Conservation (phyloP, 2,888 invertebrate genomes). For the Tromatobia lineatoria region DNA sequence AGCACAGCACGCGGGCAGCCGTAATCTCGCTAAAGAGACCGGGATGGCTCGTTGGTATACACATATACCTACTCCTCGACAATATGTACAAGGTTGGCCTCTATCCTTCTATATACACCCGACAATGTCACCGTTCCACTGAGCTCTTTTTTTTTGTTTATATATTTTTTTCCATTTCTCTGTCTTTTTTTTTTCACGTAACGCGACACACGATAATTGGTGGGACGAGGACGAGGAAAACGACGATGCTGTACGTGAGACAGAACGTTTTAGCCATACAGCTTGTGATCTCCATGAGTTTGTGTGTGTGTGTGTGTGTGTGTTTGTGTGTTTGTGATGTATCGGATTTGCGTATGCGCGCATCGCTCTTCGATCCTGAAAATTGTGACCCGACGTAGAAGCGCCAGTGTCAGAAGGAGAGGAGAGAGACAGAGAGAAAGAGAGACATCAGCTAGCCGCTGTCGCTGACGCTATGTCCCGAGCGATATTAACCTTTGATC, state of each 20-base stretch:
- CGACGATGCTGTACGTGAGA: slow-evolving; percentile 17
- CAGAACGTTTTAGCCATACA: not conserved
- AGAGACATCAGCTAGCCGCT: slow-evolving; percentile 30
- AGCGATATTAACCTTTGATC: slow-evolving; percentile 71
- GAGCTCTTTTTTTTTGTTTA: not conserved
- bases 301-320: not conserved
- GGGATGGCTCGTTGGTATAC: slow-evolving; percentile 4
- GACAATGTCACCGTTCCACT: slow-evolving; percentile 3
- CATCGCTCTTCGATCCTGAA: slow-evolving; percentile 50
- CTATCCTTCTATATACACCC: slow-evolving; percentile 4
- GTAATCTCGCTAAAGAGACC: slow-evolving; percentile 22
- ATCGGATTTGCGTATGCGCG: slow-evolving; percentile 10
- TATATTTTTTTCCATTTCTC: not conserved
- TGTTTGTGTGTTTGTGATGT: not conserved
- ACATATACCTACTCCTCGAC: not conserved
- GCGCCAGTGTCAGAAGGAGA: slow-evolving; percentile 14
- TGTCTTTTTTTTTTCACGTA: not conserved
- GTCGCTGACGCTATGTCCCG: slow-evolving; percentile 44
- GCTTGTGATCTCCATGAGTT: too few relatives aligned
- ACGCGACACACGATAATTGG: slow-evolving; percentile 33
- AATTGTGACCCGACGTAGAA: slow-evolving; percentile 43
- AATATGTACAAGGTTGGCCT: slow-evolving; percentile 11
- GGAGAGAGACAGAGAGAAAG: not conserved
- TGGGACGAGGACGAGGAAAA: slow-evolving; percentile 8
- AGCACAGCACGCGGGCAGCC: not conserved